Evolutionary conservation across 2,797 vertebrate genomes (phyloP), one percentile per base, ranked within the genome.

Genomic region (Pseudochirops cupreus): DNA sequence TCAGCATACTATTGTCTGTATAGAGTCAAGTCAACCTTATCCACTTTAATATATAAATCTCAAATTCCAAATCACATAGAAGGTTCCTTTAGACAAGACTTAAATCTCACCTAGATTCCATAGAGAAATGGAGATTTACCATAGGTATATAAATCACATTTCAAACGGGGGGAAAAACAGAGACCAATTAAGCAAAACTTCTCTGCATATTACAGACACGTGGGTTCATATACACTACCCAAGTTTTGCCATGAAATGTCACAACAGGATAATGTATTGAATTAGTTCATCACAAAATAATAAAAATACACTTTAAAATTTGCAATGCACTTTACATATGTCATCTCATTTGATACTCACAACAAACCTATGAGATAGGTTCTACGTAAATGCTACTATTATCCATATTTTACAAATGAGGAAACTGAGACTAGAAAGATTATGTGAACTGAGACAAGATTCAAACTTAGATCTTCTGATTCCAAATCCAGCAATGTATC

Each of bases 1-100:
- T 93, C 52, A 92, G 50, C 96, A 89, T 29, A 94, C 59, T 95
- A 53, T 95, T 55, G 57, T 56, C 33, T 57, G 67, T 95, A 90
- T 91, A 52, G 92, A 92, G 24, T 31, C 50, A 92, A 89, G 4
- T 54, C 50, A 28, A 33, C 2, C 16, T 33, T 55, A 33, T 46
- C 2, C 87, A 5, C 12, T 50, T 53, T 14, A 33, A n/a, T 1
- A 89, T 53, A 46, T 29, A 39, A 3, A 56, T 13, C 14, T 67
- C 94, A 74, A 24, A 93, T 18, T 57, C 39, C 92, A 92, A 95
- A 93, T 55, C 50, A 39, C 31, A 46, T 29, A 29, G 7, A 90
- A 57, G 92, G 57, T 55, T 57, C 16, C 56, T 67, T 39, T 21
- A 58, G 54, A 89, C 24, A 50, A 13, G 53, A 62, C 10, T 9